Percentiles rank a stretch among this genome's conserved stretches.
These are phyloP conservation scores for Echinops telfairi DNA, from an alignment of 2,113 vertebrate species.

Conservation along the genomic window DNA sequence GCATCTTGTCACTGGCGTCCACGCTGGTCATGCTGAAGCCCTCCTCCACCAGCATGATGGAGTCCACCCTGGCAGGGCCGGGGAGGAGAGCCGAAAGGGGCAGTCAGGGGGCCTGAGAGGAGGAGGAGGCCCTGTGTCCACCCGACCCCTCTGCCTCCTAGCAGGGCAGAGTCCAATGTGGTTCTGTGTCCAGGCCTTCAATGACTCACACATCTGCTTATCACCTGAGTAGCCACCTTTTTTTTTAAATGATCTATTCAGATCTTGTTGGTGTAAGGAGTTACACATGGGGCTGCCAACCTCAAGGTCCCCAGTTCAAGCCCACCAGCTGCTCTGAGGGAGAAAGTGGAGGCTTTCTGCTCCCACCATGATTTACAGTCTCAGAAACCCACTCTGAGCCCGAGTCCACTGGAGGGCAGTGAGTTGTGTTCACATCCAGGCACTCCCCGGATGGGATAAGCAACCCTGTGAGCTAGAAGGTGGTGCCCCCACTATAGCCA, in stretches of 20 bases:
- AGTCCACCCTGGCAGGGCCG: constrained; percentile 92
- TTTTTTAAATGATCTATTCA: background rate
- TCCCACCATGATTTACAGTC: no score
- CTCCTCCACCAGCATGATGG: constrained; percentile 98
- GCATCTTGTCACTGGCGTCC: constrained; percentile 99
- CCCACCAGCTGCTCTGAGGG: no score
- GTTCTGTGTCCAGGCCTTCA: background rate
- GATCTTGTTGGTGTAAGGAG: background rate
- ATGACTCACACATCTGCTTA: no score
- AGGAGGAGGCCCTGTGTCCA: background rate
- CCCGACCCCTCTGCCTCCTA: background rate
- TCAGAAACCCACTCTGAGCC: no score
- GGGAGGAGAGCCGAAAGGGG: background rate
- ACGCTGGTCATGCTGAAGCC: constrained; percentile 95
- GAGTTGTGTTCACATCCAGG: no score
- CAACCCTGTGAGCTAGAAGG: background rate
- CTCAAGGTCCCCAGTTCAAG: no score
- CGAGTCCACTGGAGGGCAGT: no score
- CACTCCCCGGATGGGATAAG: no score
- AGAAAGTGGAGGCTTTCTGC: background rate
- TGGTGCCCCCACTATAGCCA: background rate
- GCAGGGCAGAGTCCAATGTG: no score
- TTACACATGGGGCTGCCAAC: no score
- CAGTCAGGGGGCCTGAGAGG: background rate
- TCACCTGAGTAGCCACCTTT: background rate